phyloP scores from a whole-genome alignment of 1,140 invertebrate species.

The Lordiphosa stackelbergi region DNA sequence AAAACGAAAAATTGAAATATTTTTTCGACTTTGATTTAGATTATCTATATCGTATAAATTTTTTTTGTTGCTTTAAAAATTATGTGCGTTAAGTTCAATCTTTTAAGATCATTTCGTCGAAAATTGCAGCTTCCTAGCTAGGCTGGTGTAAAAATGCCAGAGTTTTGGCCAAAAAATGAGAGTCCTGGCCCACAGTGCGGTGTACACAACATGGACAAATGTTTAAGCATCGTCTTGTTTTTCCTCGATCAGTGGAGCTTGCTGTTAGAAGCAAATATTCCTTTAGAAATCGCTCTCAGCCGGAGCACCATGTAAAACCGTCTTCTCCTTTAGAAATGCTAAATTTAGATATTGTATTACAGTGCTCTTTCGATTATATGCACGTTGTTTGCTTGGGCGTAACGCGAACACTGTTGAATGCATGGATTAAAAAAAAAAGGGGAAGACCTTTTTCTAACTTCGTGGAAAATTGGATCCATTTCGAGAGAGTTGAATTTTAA shows the following conservation, averaged over 20 bases:
- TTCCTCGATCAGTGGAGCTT: constrained; percentile 11
- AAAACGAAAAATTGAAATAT: too few relatives aligned
- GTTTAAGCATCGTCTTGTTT: constrained; percentile 14
- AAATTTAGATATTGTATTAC: constrained; percentile 16
- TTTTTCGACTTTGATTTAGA: too few relatives aligned
- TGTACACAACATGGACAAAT: constrained; percentile 26
- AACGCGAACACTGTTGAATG: constrained; percentile 30
- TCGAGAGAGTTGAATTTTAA: constrained; percentile 22
- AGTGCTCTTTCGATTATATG: constrained; percentile 28
- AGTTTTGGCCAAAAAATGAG: too few relatives aligned
- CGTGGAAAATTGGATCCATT: constrained; percentile 27
- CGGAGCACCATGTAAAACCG: constrained; percentile 29
- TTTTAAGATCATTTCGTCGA: too few relatives aligned
- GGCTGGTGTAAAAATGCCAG: too few relatives aligned
- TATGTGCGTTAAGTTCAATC: too few relatives aligned
- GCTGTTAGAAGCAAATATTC: constrained; percentile 17
- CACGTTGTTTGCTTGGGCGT: constrained; percentile 33
- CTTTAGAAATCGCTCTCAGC: constrained; percentile 18
- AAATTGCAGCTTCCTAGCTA: too few relatives aligned
- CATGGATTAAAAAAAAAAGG: constrained; percentile 22
- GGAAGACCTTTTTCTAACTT: constrained; percentile 16
- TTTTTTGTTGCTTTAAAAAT: too few relatives aligned
- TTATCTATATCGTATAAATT: too few relatives aligned
- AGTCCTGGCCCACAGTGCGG: too few relatives aligned
- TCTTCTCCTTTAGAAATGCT: constrained; percentile 24